Evolutionary conservation across 2,113 vertebrate species (phyloP).

Genomic region (Xiphorhynchus elegans): DNA sequence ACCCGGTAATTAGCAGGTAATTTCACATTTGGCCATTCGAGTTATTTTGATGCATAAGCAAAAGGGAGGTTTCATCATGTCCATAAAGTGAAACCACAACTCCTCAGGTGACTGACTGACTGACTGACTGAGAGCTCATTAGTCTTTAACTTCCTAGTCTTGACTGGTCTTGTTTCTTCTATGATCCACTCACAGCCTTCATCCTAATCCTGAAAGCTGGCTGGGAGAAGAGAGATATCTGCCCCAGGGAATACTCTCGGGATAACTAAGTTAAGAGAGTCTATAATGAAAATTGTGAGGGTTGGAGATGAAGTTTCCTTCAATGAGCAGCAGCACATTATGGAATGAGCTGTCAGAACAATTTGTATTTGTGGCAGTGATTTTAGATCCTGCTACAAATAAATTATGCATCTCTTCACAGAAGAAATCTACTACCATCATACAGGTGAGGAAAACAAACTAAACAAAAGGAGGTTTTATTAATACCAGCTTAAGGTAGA

Average conservation of each 20-base stretch:
- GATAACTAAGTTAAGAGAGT: not conserved
- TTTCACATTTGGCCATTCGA: not conserved
- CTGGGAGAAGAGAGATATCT: not conserved
- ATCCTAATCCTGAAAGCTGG: not conserved
- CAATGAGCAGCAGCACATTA: not conserved
- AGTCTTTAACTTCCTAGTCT: not conserved
- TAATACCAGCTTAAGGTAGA: not conserved
- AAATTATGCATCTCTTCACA: not conserved
- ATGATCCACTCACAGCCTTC: not conserved
- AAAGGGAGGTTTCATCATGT: not conserved
- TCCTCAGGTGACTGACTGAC: not conserved
- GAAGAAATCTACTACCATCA: not conserved
- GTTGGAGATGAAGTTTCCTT: not conserved
- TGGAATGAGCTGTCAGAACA: slow-evolving; percentile 1
- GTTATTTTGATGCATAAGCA: not conserved
- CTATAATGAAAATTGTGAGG: not conserved
- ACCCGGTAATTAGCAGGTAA: not conserved
- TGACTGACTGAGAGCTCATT: not conserved
- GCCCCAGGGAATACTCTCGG: not conserved
- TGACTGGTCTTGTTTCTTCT: not conserved
- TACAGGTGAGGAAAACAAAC: not conserved
- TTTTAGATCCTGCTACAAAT: not conserved
- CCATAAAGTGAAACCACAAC: not conserved
- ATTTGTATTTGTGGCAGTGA: not conserved
- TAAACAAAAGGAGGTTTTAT: not conserved